phyloP scores from a whole-genome alignment of 2,113 vertebrate species.

The Hypanus sabinus region DNA sequence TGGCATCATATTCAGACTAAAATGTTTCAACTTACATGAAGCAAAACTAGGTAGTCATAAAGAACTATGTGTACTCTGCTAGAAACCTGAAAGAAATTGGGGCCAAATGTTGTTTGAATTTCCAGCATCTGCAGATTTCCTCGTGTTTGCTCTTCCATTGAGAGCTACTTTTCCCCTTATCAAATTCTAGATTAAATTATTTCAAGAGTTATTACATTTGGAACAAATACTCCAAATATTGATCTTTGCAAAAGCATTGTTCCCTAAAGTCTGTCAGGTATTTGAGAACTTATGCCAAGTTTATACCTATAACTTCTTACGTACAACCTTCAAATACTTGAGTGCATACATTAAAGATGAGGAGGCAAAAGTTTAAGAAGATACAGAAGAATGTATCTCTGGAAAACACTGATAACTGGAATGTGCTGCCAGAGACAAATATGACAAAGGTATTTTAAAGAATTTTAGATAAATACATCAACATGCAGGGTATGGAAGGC shows the following conservation, averaged over 20 bases:
- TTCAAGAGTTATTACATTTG: not conserved
- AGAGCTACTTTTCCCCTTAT: not conserved
- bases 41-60: not conserved
- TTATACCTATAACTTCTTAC: not conserved
- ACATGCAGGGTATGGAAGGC: too few species aligned
- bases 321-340: not conserved
- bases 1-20: not conserved
- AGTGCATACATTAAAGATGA: too few species aligned
- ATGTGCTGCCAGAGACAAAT: too few species aligned
- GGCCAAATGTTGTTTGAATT: too few species aligned
- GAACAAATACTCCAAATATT: not conserved
- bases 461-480: too few species aligned
- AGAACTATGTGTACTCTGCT: not conserved
- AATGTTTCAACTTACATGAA: not conserved
- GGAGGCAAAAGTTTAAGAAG: too few species aligned
- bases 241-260: not conserved
- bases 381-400: too few species aligned
- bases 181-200: not conserved
- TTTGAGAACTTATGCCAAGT: not conserved
- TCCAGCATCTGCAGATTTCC: too few species aligned
- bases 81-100: not conserved
- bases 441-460: too few species aligned
- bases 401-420: too few species aligned
- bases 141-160: too few species aligned
- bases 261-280: not conserved